These are phyloP conservation scores for Drosophila aff. DNA, from an alignment of 1,140 invertebrate genomes.

Conservation along the genomic window DNA sequence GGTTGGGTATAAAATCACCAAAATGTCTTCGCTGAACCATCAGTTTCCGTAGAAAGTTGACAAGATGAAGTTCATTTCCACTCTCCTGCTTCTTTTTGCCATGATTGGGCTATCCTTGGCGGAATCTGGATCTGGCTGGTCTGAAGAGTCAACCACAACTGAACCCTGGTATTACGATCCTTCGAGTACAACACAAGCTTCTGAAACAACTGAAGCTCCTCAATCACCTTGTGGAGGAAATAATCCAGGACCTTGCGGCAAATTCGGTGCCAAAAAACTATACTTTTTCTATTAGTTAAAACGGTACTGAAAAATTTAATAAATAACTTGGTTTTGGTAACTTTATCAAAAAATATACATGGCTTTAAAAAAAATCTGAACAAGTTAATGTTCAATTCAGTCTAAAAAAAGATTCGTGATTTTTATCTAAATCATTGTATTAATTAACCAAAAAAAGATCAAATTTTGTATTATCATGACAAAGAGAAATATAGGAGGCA, in stretches of 20 bases:
- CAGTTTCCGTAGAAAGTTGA: neutral
- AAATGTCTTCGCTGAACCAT: neutral
- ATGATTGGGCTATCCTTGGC: neutral
- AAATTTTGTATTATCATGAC: neutral
- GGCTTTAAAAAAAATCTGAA: neutral
- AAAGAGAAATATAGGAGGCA: neutral
- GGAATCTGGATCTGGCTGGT: neutral
- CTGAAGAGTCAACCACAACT: neutral
- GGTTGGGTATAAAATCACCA: neutral
- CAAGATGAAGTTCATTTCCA: slow-evolving; percentile 12
- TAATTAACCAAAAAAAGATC: neutral
- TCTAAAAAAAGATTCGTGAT: neutral
- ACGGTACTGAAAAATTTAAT: neutral
- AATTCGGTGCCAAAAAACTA: slow-evolving; percentile 3
- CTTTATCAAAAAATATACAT: neutral
- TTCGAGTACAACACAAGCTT: neutral
- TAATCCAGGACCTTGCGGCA: neutral
- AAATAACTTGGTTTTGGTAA: neutral
- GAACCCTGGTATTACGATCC: neutral
- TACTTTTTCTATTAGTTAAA: slow-evolving; percentile 17
- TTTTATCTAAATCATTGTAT: neutral
- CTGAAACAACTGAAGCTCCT: neutral
- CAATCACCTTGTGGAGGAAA: neutral
- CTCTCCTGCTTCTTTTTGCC: neutral
- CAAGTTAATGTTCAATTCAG: too few species aligned